Evolutionary conservation across 2,888 invertebrate species (phyloP), one percentile per base, ranked within the genome.

Genomic region (Lagria hirta): DNA sequence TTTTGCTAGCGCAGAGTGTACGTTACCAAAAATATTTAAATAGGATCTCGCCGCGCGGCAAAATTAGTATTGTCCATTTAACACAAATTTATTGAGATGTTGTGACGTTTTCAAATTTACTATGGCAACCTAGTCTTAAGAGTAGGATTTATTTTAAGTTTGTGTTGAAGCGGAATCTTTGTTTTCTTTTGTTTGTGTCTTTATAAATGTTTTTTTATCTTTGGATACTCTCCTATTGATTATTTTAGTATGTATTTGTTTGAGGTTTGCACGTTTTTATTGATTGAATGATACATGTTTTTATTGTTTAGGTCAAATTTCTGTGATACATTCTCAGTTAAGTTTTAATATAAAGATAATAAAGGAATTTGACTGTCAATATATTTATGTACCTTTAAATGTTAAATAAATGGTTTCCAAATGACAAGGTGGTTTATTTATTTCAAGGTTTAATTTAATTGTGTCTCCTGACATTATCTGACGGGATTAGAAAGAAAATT

Each of bases 221-320:
- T n/a, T n/a, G n/a, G n/a, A n/a, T n/a, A n/a, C n/a, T n/a, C n/a
- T n/a, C n/a, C n/a, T n/a, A n/a, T n/a, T n/a, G n/a, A n/a, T n/a
- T n/a, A n/a, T n/a, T n/a, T n/a, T n/a, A n/a, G n/a, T n/a, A n/a
- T n/a, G n/a, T n/a, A n/a, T 43, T 7, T 32, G 27, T 43, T 24
- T 22, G 28, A 27, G 28, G 11, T 4, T 5, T 22, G n/a, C n/a
- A n/a, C n/a, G n/a, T n/a, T n/a, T n/a, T n/a, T n/a, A n/a, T 21
- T 35, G 22, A 27, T 11, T 23, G n/a, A 12, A 8, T 21, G 7
- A 32, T 26, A 15, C 29, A 29, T 20, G 22, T 36, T 36, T 16
- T 13, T 33, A 33, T 27, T 41, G 37, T 53, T 55, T 60, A 62
- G 52, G 63, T 63, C 63, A 63, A 63, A 62, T 63, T 61, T 63